A percentile compares a stretch with the other conserved stretches of the same genome.
These are phyloP conservation scores for Epinephelus lanceolatus DNA, from an alignment of 2,113 vertebrate genomes.

Conservation along the genomic window DNA sequence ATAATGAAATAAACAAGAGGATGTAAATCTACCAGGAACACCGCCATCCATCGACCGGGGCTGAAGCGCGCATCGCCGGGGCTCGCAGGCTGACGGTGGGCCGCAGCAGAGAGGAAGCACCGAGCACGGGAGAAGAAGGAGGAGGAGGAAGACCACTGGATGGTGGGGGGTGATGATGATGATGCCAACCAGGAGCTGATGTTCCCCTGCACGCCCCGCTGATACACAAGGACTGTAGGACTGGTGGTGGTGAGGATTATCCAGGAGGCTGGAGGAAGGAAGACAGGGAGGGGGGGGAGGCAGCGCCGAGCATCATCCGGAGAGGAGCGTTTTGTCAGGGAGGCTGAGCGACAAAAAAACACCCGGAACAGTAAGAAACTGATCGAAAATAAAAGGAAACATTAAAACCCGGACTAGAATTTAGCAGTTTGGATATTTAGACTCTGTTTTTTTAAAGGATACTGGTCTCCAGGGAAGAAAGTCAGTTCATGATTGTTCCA, in stretches of 20 bases:
- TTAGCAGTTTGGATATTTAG: neutral
- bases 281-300: constrained; percentile 66
- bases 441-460: neutral
- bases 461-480: constrained; percentile 10
- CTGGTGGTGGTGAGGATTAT: constrained; percentile 69
- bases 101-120: constrained; percentile 42
- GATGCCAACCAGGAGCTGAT: constrained; percentile 53
- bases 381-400: neutral
- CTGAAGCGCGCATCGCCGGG: constrained; percentile 52
- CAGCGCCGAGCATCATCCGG: constrained; percentile 69
- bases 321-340: constrained; percentile 35
- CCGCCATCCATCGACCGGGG: constrained; percentile 49
- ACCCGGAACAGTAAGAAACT: constrained; percentile 20
- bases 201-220: constrained; percentile 58
- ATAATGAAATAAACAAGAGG: constrained; percentile 69
- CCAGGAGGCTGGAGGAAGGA: constrained; percentile 69
- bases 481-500: constrained; percentile 43
- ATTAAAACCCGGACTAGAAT: neutral
- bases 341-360: constrained; percentile 28
- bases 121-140: constrained; percentile 25
- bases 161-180: constrained; percentile 58
- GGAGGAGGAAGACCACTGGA: constrained; percentile 41
- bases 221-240: constrained; percentile 59
- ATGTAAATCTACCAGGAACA: constrained; percentile 53
- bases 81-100: constrained; percentile 36